Evolutionary conservation across 2,797 vertebrate species (phyloP).

Genomic region (Netta rufina): DNA sequence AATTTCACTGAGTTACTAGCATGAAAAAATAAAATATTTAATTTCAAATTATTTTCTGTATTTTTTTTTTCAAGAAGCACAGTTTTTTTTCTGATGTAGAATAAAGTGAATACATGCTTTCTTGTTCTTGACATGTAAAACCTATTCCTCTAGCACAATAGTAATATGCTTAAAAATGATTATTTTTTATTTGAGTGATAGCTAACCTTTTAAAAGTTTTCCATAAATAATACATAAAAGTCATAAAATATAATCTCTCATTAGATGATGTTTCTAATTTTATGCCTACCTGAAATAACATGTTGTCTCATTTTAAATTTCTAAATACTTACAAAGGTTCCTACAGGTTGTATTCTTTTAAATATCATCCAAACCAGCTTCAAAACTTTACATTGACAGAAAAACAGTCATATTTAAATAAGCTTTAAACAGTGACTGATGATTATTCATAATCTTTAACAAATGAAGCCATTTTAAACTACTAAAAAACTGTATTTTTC

Average conservation of each 20-base stretch:
- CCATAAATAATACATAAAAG: conserved; percentile 53
- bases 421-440: not conserved
- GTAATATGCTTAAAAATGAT: conserved; percentile 28
- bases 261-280: conserved; percentile 50
- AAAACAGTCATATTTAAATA: conserved; percentile 30
- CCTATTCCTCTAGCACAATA: not conserved
- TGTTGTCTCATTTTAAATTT: conserved; percentile 51
- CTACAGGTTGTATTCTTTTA: not conserved
- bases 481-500: not conserved
- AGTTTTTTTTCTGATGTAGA: not conserved
- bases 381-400: not conserved
- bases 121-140: conserved; percentile 12
- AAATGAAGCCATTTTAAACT: not conserved
- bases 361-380: not conserved
- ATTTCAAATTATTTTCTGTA: conserved; percentile 23
- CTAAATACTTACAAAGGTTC: conserved; percentile 37
- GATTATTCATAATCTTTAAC: conserved; percentile 16
- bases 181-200: conserved; percentile 52
- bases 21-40: not conserved
- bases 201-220: conserved; percentile 36
- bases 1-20: conserved; percentile 11
- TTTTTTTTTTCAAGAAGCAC: not conserved
- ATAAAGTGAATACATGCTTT: conserved; percentile 35
- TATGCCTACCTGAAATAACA: conserved; percentile 46
- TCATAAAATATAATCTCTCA: conserved; percentile 39